Conservation (phyloP, 2,888 invertebrate species). For the Seira musarum region DNA sequence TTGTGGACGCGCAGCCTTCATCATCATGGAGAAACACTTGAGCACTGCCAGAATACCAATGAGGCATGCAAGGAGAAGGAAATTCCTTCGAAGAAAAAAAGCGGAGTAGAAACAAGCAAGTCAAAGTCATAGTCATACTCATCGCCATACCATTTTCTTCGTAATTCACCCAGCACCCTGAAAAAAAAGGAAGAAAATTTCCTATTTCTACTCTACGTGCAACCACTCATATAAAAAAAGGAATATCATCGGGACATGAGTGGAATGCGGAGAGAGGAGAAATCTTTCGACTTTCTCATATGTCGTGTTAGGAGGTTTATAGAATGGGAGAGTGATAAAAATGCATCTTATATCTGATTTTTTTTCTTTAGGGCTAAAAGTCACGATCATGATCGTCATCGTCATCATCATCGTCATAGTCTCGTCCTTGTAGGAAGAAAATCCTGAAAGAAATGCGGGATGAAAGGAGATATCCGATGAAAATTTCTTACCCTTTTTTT, state of each 20-base stretch:
- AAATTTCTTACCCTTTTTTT: constrained; percentile 10
- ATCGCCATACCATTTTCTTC: no score
- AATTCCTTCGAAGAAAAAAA: no score
- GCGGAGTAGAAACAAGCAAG: no score
- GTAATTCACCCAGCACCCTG: no score
- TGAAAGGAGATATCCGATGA: constrained; percentile 36
- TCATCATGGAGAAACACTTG: constrained; percentile 54
- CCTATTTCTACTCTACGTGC: no score
- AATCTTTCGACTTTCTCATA: not conserved
- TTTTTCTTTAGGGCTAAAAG: constrained; percentile 44
- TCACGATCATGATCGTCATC: constrained; percentile 44
- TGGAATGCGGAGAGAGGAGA: constrained; percentile 7
- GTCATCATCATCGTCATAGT: constrained; percentile 8
- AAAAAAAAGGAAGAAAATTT: no score
- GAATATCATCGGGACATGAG: no score
- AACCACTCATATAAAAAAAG: no score
- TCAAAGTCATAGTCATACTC: no score
- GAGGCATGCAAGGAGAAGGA: no score
- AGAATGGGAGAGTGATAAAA: constrained; percentile 36
- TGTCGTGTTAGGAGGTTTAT: no score
- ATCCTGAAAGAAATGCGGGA: constrained; percentile 20
- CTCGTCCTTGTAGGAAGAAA: constrained; percentile 21
- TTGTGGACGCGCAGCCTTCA: constrained; percentile 42
- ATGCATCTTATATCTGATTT: constrained; percentile 31
- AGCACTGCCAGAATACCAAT: constrained; percentile 44